Conservation (phyloP, 1,140 invertebrate genomes). For the Philopotamus ludificatus region DNA sequence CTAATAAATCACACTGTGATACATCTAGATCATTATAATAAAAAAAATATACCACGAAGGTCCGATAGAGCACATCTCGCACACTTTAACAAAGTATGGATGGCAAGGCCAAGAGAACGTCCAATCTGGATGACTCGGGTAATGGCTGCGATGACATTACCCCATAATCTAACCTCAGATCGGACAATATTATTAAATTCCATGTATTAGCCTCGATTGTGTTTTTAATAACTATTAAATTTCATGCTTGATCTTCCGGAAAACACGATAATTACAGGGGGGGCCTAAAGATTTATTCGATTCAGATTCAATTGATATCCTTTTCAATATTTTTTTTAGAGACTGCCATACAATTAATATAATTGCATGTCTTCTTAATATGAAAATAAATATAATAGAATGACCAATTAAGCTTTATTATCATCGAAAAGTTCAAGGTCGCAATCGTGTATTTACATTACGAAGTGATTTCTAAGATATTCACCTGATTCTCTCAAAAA, state of each 20-base stretch:
- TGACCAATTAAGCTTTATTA: background rate
- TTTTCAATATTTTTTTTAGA: background rate
- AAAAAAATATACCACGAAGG: constrained; percentile 5
- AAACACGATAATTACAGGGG: background rate
- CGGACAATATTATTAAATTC: background rate
- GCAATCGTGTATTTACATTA: background rate
- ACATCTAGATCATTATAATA: background rate
- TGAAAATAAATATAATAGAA: background rate
- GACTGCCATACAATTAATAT: background rate
- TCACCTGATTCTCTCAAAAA: constrained; percentile 21
- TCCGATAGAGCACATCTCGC: background rate
- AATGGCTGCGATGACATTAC: constrained; percentile 8
- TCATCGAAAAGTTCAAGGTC: constrained; percentile 20
- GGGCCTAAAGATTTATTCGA: background rate
- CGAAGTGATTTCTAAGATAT: background rate
- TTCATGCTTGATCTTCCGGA: background rate
- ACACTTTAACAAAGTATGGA: background rate
- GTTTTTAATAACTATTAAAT: background rate
- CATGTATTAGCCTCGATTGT: background rate
- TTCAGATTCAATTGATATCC: background rate
- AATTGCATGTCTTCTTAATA: background rate
- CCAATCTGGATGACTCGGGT: background rate
- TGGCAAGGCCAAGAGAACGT: constrained; percentile 14
- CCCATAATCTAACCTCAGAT: background rate
- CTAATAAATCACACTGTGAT: constrained; percentile 5